These are phyloP conservation scores for Drosophila kurseongensis DNA, from an alignment of 1,140 invertebrate species.

Conservation along the genomic window DNA sequence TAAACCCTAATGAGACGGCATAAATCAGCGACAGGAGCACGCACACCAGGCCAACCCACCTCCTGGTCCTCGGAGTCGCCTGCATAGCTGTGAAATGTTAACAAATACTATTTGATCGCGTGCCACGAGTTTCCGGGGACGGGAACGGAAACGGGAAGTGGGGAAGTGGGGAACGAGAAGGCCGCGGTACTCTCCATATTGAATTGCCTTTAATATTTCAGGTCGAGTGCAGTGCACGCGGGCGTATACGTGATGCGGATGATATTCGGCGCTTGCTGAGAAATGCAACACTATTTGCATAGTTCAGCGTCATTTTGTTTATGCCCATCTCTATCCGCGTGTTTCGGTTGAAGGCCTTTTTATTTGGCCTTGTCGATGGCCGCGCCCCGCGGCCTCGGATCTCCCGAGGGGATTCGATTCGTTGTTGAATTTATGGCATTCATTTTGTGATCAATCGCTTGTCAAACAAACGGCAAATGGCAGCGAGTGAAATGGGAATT, in stretches of 20 bases:
- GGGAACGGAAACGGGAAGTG: neutral
- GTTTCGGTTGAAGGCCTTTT: neutral
- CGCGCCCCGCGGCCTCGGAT: neutral
- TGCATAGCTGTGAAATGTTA: conserved; percentile 71
- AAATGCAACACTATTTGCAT: conserved; percentile 76
- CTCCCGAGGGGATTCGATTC: conserved; percentile 2
- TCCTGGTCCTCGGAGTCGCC: too few species aligned
- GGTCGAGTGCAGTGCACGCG: conserved; percentile 44
- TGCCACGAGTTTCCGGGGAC: conserved; percentile 20
- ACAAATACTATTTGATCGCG: conserved; percentile 77
- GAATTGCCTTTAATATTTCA: conserved; percentile 73
- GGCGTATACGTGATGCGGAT: conserved; percentile 66
- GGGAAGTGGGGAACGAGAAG: neutral
- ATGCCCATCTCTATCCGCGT: conserved; percentile 3
- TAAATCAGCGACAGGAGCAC: conserved; percentile 55
- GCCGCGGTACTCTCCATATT: conserved; percentile 64
- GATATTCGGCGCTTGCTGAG: conserved; percentile 34
- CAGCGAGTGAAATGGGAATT: conserved; percentile 66
- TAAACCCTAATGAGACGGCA: conserved; percentile 62
- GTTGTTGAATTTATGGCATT: conserved; percentile 70
- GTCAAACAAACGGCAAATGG: conserved; percentile 59
- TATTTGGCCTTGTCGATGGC: neutral
- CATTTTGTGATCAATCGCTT: conserved; percentile 72
- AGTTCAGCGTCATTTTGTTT: conserved; percentile 61
- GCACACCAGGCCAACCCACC: conserved; percentile 18